Conservation (phyloP, 2,888 invertebrate species). For the Alentia gelatinosa region DNA sequence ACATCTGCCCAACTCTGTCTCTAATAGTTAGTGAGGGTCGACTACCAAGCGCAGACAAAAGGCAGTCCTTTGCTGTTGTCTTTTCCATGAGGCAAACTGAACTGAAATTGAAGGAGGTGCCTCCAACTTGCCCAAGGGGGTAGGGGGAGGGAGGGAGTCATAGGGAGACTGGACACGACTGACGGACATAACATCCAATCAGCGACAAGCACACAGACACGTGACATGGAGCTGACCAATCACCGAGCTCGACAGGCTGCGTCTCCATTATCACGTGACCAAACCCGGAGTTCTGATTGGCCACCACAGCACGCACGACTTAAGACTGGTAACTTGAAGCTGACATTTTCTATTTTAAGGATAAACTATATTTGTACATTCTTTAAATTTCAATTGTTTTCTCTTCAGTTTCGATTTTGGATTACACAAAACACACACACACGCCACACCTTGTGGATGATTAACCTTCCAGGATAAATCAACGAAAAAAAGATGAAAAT, state of each 20-base stretch:
- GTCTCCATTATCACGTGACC: neutral
- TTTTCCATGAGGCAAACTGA: neutral
- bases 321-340: neutral
- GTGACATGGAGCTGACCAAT: constrained; percentile 27
- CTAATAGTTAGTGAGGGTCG: no score
- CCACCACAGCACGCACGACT: neutral
- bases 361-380: neutral
- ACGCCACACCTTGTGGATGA: neutral
- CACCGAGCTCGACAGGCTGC: constrained; percentile 36
- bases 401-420: neutral
- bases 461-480: no score
- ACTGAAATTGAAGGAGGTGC: constrained; percentile 54
- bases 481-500: no score
- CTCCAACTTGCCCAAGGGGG: constrained; percentile 5
- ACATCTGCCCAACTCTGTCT: no score
- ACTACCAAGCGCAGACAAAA: neutral
- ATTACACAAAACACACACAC: neutral
- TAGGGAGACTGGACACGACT: neutral
- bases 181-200: constrained; percentile 47
- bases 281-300: constrained; percentile 16
- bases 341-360: no score
- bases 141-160: neutral
- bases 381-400: neutral
- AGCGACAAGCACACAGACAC: constrained; percentile 38
- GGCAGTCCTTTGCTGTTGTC: neutral